Conservation (phyloP, 2,113 vertebrate genomes). For the Catharus minimus region DNA sequence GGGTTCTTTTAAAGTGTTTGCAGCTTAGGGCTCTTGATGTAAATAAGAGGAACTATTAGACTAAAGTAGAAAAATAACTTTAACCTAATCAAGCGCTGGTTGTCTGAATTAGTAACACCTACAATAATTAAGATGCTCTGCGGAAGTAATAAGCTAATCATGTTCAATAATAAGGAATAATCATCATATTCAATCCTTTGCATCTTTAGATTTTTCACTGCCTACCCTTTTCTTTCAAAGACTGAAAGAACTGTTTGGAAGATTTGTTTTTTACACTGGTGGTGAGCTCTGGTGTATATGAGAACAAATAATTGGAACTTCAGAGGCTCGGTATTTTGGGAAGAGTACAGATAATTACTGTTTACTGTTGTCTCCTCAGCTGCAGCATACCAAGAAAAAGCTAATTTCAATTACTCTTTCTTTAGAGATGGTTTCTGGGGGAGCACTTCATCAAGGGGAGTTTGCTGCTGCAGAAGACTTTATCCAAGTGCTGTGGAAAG, state of each 20-base stretch:
- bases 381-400: not conserved
- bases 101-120: conserved; percentile 5
- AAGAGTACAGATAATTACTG: conserved; percentile 10
- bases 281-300: not conserved
- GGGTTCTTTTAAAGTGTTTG: not conserved
- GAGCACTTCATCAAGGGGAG: not conserved
- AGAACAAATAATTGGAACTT: conserved; percentile 1
- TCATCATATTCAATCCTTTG: not conserved
- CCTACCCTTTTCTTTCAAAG: not conserved
- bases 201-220: not conserved
- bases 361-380: conserved; percentile 32
- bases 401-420: not conserved
- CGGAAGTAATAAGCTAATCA: conserved; percentile 8
- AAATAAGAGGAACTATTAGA: not conserved
- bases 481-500: not conserved
- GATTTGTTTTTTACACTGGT: not conserved
- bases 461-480: not conserved
- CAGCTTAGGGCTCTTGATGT: not conserved
- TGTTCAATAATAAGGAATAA: not conserved
- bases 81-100: conserved; percentile 46
- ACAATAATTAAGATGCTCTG: conserved; percentile 17
- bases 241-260: not conserved
- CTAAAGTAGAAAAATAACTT: conserved; percentile 33
- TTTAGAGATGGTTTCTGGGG: not conserved
- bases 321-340: not conserved